A percentile compares a stretch with the other conserved stretches of the same genome.
Conservation (phyloP, 2,797 vertebrate genomes). For the Clarias pachynema region DNA sequence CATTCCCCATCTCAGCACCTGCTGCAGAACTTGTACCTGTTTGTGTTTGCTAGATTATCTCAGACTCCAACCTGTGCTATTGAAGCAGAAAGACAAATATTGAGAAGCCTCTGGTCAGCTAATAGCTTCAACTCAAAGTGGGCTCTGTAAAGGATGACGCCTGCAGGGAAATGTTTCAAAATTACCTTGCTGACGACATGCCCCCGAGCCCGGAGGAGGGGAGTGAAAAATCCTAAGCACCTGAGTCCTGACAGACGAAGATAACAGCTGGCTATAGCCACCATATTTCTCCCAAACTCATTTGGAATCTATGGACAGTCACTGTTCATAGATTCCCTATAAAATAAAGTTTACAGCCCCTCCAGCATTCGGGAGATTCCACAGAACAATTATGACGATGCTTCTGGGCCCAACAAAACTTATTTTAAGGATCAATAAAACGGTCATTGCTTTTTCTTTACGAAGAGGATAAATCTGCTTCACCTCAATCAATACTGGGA, state of each 20-base stretch:
- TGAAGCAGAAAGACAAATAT: slow-evolving; percentile 57
- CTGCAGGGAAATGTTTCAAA: slow-evolving; percentile 47
- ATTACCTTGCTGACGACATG: slow-evolving; percentile 46
- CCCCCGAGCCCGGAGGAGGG: slow-evolving; percentile 15
- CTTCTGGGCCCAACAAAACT: slow-evolving; percentile 53
- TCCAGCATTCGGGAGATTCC: slow-evolving; percentile 51
- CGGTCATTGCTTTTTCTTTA: slow-evolving; percentile 59
- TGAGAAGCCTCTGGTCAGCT: slow-evolving; percentile 52
- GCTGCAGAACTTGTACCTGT: slow-evolving; percentile 48
- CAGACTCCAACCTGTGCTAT: slow-evolving; percentile 42
- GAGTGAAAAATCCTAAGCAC: slow-evolving; percentile 43
- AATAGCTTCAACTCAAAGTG: slow-evolving; percentile 49
- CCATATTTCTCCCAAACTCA: slow-evolving; percentile 55
- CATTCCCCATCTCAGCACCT: slow-evolving; percentile 34
- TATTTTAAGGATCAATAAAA: slow-evolving; percentile 60
- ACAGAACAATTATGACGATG: slow-evolving; percentile 54
- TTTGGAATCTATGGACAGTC: slow-evolving; percentile 61
- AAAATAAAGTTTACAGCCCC: slow-evolving; percentile 59
- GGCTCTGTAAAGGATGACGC: slow-evolving; percentile 41
- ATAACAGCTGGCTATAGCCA: slow-evolving; percentile 55
- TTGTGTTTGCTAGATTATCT: slow-evolving; percentile 56
- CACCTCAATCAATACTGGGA: slow-evolving; percentile 61
- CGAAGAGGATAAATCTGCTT: slow-evolving; percentile 64
- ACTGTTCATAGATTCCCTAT: slow-evolving; percentile 55
- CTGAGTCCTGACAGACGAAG: slow-evolving; percentile 51